Conservation (phyloP, 2,888 invertebrate genomes). For the Tenthredo livida region DNA sequence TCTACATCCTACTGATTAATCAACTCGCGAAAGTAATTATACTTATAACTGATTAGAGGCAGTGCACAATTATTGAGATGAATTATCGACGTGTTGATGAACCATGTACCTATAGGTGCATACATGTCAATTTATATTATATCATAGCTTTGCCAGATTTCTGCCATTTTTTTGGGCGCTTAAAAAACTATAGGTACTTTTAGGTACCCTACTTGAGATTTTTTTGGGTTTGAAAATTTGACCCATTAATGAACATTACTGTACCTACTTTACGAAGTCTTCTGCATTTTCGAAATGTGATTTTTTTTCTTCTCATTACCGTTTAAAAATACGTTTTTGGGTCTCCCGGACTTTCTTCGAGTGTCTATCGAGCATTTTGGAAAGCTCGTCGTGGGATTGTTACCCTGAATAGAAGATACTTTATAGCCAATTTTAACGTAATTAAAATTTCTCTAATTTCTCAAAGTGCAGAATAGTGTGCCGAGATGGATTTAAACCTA, state of each 20-base stretch:
- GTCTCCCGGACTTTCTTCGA: background rate
- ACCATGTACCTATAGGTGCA: too few species aligned
- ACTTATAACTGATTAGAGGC: background rate
- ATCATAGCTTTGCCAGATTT: background rate
- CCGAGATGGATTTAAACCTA: background rate
- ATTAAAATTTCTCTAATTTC: conserved; percentile 4
- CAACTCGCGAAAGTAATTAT: conserved; percentile 24
- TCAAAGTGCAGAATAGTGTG: background rate
- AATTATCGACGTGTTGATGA: background rate
- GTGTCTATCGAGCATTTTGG: background rate
- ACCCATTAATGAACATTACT: too few species aligned
- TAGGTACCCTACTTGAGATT: too few species aligned
- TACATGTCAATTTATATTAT: background rate
- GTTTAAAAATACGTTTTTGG: background rate
- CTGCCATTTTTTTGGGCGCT: too few species aligned
- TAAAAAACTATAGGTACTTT: too few species aligned
- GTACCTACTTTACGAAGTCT: background rate
- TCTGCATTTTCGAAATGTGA: background rate
- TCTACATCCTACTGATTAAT: background rate
- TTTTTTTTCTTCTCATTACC: background rate
- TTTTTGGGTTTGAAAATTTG: background rate
- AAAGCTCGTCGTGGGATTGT: background rate
- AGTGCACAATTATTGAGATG: background rate
- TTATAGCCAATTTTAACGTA: background rate
- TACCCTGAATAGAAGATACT: background rate